phyloP scores from a whole-genome alignment of 2,113 vertebrate species.

The Platichthys stellatus region DNA sequence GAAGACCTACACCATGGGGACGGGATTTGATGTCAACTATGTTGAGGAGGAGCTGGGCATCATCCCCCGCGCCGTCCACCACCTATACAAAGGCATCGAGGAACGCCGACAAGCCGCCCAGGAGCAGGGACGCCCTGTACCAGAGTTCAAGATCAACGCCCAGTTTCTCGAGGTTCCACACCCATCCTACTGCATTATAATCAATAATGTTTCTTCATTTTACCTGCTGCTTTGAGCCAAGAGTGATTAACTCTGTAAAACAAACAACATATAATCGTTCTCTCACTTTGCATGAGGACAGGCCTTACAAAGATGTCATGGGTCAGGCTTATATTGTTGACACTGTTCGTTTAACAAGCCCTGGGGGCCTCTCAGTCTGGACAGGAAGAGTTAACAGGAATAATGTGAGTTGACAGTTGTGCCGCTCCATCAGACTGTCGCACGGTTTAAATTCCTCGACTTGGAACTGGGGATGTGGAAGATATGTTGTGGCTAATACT shows the following conservation, averaged over 20 bases:
- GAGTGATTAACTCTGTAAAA: neutral
- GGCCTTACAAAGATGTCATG: slow-evolving; percentile 15
- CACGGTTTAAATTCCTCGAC: slow-evolving; percentile 23
- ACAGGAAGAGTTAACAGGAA: slow-evolving; percentile 32
- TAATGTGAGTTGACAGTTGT: slow-evolving; percentile 46
- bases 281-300: neutral
- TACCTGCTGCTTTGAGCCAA: neutral
- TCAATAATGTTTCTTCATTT: neutral
- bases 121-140: slow-evolving; percentile 88
- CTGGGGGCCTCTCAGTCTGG: neutral
- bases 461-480: neutral
- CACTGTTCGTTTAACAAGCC: slow-evolving; percentile 29
- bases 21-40: slow-evolving; percentile 95
- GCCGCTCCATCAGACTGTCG: slow-evolving; percentile 14
- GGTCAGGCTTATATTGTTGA: slow-evolving; percentile 51
- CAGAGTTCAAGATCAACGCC: slow-evolving; percentile 97
- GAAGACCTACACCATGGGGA: slow-evolving; percentile 99
- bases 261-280: neutral
- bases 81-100: slow-evolving; percentile 93
- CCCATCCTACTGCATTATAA: too few species aligned
- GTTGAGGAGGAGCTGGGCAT: slow-evolving; percentile 92
- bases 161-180: slow-evolving; percentile 93
- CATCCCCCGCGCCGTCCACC: slow-evolving; percentile 93
- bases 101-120: slow-evolving; percentile 86
- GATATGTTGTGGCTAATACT: neutral